Evolutionary conservation across 2,797 vertebrate species (phyloP).

Genomic region (Apogon hyalosoma): DNA sequence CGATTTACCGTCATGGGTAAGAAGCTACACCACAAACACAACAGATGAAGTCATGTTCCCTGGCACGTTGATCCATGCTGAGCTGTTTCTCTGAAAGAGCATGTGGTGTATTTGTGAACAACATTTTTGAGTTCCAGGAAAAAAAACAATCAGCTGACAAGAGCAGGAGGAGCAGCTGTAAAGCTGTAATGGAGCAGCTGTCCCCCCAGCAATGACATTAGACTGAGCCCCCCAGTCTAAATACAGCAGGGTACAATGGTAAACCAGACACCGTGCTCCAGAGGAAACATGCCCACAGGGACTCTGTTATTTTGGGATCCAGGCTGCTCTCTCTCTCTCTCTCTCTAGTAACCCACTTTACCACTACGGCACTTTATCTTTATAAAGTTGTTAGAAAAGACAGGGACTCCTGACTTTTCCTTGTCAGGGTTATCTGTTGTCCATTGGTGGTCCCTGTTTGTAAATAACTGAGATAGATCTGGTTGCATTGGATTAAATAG

Average conservation of each 20-base stretch:
- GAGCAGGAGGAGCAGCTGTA: constrained; percentile 68
- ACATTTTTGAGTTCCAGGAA: constrained; percentile 66
- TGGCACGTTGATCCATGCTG: not conserved
- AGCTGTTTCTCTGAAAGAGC: constrained; percentile 20
- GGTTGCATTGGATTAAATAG: not conserved
- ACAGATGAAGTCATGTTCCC: not conserved
- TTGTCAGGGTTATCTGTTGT: constrained; percentile 22
- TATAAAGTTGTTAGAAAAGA: constrained; percentile 15
- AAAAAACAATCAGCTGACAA: constrained; percentile 58
- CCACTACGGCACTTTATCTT: constrained; percentile 44
- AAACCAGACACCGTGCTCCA: constrained; percentile 76
- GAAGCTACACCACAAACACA: constrained; percentile 40
- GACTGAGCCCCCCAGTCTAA: constrained; percentile 75
- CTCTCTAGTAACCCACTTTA: constrained; percentile 42
- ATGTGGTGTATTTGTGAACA: constrained; percentile 26
- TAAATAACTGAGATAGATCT: not conserved
- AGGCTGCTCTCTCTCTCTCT: constrained; percentile 24
- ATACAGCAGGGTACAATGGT: constrained; percentile 82
- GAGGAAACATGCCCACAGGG: constrained; percentile 67
- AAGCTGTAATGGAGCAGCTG: constrained; percentile 81
- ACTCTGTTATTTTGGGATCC: constrained; percentile 79
- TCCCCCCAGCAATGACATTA: constrained; percentile 68
- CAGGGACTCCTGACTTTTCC: constrained; percentile 8
- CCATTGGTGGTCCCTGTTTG: not conserved
- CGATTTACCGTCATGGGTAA: constrained; percentile 96